A percentile compares a stretch with the other conserved stretches of the same genome.
phyloP scores from a whole-genome alignment of 2,113 vertebrate genomes.

The Stomatorhinus ivindoensis region DNA sequence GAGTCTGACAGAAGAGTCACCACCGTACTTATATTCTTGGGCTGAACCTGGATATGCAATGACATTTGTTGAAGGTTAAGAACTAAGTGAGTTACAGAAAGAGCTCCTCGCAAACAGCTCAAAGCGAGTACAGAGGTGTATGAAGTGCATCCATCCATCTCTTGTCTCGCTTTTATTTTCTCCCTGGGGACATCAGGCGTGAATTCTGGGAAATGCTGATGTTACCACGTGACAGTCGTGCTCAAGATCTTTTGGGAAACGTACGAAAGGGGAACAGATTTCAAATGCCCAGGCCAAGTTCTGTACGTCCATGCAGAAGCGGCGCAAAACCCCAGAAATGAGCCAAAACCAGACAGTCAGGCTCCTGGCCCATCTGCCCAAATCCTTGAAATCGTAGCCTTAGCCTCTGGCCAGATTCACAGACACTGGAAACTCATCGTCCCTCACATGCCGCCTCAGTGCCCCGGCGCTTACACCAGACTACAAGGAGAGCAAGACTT shows the following conservation, averaged over 20 bases:
- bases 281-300: not conserved
- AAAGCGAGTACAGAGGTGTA: not conserved
- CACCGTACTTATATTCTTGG: not conserved
- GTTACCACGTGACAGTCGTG: not conserved
- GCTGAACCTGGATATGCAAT: not conserved
- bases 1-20: not conserved
- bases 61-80: slow-evolving; percentile 14
- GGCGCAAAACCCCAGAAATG: not conserved
- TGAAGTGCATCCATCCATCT: slow-evolving; percentile 4
- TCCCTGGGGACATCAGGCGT: not conserved
- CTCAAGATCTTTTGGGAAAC: not conserved
- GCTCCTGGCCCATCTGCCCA: not conserved
- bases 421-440: not conserved
- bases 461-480: not conserved
- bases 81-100: not conserved
- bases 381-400: not conserved
- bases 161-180: not conserved
- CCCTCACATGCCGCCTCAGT: not conserved
- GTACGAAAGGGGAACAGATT: not conserved
- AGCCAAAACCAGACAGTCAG: not conserved
- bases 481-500: not conserved
- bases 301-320: not conserved
- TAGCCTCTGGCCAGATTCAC: not conserved
- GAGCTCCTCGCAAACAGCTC: not conserved
- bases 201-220: not conserved